These are phyloP conservation scores for Dromaius novaehollandiae DNA, from an alignment of 2,113 vertebrate genomes.

Conservation along the genomic window DNA sequence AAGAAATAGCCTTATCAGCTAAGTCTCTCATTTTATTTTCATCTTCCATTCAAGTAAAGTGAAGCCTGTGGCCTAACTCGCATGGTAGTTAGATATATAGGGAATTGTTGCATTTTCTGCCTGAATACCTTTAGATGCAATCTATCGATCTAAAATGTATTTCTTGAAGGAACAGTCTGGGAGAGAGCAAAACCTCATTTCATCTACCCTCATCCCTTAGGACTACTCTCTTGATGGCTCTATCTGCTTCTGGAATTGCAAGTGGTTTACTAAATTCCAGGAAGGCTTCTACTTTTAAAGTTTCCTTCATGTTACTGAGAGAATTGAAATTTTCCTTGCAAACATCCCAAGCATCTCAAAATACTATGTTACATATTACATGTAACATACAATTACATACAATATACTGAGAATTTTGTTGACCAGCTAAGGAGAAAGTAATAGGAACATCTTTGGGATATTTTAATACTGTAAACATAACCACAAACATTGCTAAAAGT, in stretches of 20 bases:
- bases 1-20: not conserved
- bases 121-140: not conserved
- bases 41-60: not conserved
- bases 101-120: not conserved
- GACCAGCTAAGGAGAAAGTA: not conserved
- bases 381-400: too few relatives aligned
- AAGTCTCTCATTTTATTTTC: not conserved
- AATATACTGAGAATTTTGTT: not conserved
- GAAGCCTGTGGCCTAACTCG: not conserved
- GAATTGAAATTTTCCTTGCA: not conserved
- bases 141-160: not conserved
- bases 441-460: not conserved
- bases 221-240: not conserved
- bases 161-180: not conserved
- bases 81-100: not conserved
- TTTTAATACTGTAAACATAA: not conserved
- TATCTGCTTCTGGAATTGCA: not conserved
- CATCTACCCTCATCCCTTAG: not conserved
- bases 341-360: not conserved
- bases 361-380: not conserved
- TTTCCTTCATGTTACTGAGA: not conserved
- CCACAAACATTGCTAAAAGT: not conserved
- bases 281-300: not conserved
- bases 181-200: slow-evolving; percentile 18
- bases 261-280: not conserved